Evolutionary conservation across 2,797 vertebrate species (phyloP).

Genomic region (Rhyacichthys aspro): DNA sequence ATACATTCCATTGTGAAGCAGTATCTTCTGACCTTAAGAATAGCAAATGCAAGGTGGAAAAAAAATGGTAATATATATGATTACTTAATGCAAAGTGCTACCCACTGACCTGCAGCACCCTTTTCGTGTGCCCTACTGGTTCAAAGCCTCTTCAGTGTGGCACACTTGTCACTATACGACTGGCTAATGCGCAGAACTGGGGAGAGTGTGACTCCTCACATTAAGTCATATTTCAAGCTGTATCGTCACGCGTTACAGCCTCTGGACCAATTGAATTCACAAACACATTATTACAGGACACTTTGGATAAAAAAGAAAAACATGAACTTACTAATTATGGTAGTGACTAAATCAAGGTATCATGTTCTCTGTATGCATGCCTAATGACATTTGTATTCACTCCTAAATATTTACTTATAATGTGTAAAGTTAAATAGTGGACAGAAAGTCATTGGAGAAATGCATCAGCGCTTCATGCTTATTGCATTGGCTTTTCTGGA

Average conservation of each 20-base stretch:
- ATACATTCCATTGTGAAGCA: background rate
- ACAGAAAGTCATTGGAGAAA: background rate
- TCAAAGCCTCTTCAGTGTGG: slow-evolving; percentile 43
- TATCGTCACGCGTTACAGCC: slow-evolving; percentile 36
- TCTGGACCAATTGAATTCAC: slow-evolving; percentile 16
- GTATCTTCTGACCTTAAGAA: background rate
- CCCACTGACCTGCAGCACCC: slow-evolving; percentile 29
- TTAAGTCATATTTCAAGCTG: slow-evolving; percentile 51
- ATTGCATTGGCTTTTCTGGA: slow-evolving; percentile 1
- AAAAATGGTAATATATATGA: slow-evolving; percentile 10
- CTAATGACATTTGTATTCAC: no score
- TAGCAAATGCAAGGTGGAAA: background rate
- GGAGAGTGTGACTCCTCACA: slow-evolving; percentile 45
- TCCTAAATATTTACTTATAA: no score
- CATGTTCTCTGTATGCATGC: no score
- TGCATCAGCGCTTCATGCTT: background rate
- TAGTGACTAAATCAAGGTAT: no score
- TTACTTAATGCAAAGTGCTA: slow-evolving; percentile 30
- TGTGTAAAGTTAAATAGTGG: no score
- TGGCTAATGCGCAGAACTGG: slow-evolving; percentile 38
- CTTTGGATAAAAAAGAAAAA: no score
- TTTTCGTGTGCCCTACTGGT: slow-evolving; percentile 42
- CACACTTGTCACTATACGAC: slow-evolving; percentile 54
- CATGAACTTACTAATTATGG: no score
- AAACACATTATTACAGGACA: no score